Percentiles rank a stretch among this genome's conserved stretches.
These are phyloP conservation scores for Aulostomus chinensis DNA, from an alignment of 2,797 vertebrate species.

Conservation along the genomic window DNA sequence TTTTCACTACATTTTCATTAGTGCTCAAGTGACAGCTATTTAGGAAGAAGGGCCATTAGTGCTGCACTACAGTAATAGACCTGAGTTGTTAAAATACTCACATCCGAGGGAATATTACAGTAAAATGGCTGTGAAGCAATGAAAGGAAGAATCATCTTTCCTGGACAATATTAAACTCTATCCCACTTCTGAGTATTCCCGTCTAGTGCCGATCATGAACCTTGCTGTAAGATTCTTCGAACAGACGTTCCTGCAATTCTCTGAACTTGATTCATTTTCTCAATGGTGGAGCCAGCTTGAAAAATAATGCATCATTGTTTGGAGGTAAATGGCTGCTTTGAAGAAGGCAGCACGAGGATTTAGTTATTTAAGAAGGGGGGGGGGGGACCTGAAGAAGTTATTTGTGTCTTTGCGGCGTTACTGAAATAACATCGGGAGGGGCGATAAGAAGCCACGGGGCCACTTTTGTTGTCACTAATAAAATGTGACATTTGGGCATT, in stretches of 20 bases:
- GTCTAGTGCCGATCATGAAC: no score
- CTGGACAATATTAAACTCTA: no score
- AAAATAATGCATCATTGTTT: conserved; percentile 30
- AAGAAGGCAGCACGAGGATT: conserved; percentile 35
- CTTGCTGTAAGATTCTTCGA: conserved; percentile 47
- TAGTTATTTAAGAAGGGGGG: conserved; percentile 38
- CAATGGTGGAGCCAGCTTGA: conserved; percentile 7
- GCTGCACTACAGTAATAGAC: no score
- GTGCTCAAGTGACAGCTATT: no score
- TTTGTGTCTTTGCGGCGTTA: conserved; percentile 46
- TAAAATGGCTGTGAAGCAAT: no score
- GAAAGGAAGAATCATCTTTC: no score
- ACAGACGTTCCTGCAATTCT: conserved; percentile 33
- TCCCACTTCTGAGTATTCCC: no score
- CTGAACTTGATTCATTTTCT: conserved; percentile 40
- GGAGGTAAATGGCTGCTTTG: conserved; percentile 29
- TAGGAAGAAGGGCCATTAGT: no score
- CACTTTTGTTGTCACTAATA: conserved; percentile 56
- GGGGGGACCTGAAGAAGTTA: conserved; percentile 40
- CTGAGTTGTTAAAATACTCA: no score
- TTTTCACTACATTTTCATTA: no score
- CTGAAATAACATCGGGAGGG: conserved; percentile 70
- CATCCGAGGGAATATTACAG: no score
- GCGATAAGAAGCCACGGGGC: conserved; percentile 58
- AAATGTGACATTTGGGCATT: conserved; percentile 71